Evolutionary conservation across 2,797 vertebrate species (phyloP).

Genomic region (Anniella stebbinsi): DNA sequence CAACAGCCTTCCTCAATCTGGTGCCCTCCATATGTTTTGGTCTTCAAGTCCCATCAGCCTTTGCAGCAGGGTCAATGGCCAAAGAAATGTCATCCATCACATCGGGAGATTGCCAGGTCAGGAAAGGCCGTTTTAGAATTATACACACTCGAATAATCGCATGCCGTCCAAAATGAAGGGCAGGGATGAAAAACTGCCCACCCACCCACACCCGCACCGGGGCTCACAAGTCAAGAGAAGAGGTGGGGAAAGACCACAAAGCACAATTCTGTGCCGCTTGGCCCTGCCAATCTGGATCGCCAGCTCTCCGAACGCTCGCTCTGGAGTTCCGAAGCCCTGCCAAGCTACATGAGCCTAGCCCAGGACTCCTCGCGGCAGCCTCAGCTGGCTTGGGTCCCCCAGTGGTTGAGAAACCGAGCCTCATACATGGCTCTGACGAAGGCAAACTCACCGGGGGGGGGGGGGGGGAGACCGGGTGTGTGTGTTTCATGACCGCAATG

Average conservation of each 20-base stretch:
- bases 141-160: background rate
- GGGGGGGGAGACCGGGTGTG: background rate
- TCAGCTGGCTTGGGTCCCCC: slow-evolving; percentile 33
- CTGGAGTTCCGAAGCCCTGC: background rate
- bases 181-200: background rate
- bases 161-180: background rate
- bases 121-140: background rate
- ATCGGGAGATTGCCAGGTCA: too few species aligned
- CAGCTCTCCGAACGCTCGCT: background rate
- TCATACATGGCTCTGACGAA: slow-evolving; percentile 38
- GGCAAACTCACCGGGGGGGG: slow-evolving; percentile 37
- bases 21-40: too few species aligned
- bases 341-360: background rate
- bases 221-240: background rate
- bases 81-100: too few species aligned
- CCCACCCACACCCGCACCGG: background rate
- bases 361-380: background rate
- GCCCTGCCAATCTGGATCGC: background rate
- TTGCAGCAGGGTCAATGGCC: too few species aligned
- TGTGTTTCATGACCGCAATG: slow-evolving; percentile 56
- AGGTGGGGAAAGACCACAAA: background rate
- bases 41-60: too few species aligned
- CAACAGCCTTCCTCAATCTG: background rate
- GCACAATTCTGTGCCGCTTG: background rate
- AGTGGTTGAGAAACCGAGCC: slow-evolving; percentile 64